Evolutionary conservation across 2,888 invertebrate species (phyloP).

Genomic region (Pomacea canaliculata): DNA sequence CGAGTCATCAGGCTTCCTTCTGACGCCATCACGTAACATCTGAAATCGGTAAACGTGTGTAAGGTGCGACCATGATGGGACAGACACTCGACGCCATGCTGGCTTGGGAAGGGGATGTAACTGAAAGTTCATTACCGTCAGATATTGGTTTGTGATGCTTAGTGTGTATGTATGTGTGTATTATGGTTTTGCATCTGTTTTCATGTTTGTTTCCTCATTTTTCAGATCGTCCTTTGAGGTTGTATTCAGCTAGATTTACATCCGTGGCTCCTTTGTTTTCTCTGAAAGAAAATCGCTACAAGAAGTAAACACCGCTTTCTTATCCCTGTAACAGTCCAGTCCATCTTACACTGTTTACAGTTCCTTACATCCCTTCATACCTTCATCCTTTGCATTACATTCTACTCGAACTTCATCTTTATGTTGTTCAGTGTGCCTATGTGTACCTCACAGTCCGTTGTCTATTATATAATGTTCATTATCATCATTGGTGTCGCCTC

Average conservation of each 20-base stretch:
- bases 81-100: not conserved
- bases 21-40: too few species aligned
- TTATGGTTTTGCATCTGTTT: not conserved
- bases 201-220: not conserved
- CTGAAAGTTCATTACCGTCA: not conserved
- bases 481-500: too few species aligned
- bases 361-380: too few species aligned
- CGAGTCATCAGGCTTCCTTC: too few species aligned
- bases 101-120: not conserved
- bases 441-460: not conserved
- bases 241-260: slow-evolving; percentile 45
- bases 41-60: too few species aligned
- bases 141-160: not conserved
- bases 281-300: slow-evolving; percentile 28
- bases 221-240: slow-evolving; percentile 43
- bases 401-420: not conserved
- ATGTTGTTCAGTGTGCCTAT: not conserved
- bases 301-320: slow-evolving; percentile 14
- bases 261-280: slow-evolving; percentile 43
- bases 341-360: not conserved
- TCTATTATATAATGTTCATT: too few species aligned
- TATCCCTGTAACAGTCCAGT: too few species aligned
- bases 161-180: not conserved
- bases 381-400: too few species aligned
- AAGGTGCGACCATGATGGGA: too few species aligned